Base-by-base conservation (phyloP, 2,797 vertebrate genomes). In the Malurus leucopterus region DNA sequence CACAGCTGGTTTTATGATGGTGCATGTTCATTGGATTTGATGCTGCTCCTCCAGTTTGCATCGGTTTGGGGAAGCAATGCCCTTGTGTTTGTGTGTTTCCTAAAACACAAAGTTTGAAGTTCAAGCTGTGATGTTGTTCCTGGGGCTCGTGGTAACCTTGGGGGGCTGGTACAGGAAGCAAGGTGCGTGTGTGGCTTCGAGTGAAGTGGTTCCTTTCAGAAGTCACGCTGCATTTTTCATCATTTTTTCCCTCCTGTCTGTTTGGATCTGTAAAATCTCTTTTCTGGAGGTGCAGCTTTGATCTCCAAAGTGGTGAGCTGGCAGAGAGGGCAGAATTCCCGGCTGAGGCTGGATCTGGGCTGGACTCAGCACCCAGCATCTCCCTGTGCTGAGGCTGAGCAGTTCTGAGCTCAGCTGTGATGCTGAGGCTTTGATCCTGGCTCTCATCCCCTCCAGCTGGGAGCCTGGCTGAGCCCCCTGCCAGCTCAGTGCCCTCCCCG, bases 261-360 rank as follows among this genome's bases (percentile, higher is more conserved):
- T 50, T 88, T 4, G 8, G 59, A 90, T 91, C 86, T 90, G 65
- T 85, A 85, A 80, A 74, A 72, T 58, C 58, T 82, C 64, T 71
- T 51, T 70, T 24, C 78, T 85, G 88, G 81, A 93, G 91, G 57
- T 81, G 84, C 65, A 62, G 76, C 91, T 94, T 95, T 95, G 90
- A 90, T 93, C 84, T 93, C 38, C 83, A 46, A 68, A 57, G 92
- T 0, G 7, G 30, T 2, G 34, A 59, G 77, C 40, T 0, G 0
- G 51, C 47, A 9, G 1, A 47, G 78, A 46, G 18, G 84, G 71
- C 46, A 44, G 32, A 30, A 80, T 59, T 86, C 61, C 74, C 10
- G 24, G 47, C 55, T 23, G 73, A n/a, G 79, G 64, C 55, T 7
- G 11, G 38, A 18, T 69, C 68, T 58, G 34, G 1, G 8, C 1